Conservation (phyloP, 2,113 vertebrate genomes). For the Brachirus orientalis region DNA sequence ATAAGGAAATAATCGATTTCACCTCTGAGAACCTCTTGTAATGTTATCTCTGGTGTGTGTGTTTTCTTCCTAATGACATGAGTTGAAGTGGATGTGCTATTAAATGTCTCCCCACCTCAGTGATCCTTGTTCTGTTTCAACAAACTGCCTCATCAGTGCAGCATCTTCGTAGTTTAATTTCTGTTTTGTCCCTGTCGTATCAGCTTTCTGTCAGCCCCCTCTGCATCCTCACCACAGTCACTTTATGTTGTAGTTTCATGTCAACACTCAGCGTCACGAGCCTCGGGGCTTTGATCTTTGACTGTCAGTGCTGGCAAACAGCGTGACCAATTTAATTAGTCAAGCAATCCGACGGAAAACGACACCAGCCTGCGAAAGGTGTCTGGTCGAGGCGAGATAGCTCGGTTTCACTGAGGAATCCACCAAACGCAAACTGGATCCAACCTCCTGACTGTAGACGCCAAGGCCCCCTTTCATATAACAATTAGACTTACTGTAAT, state of each 20-base stretch:
- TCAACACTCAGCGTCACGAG: constrained; percentile 29
- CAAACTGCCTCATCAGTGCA: not conserved
- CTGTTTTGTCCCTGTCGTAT: not conserved
- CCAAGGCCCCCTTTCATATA: not conserved
- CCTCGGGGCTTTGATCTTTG: constrained; percentile 31
- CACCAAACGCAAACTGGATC: not conserved
- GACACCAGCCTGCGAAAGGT: not conserved
- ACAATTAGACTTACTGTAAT: constrained; percentile 25
- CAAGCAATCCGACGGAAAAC: constrained; percentile 29
- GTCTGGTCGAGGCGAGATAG: constrained; percentile 22
- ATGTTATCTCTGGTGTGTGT: not conserved
- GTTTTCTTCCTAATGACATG: not conserved
- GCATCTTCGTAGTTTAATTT: constrained; percentile 13
- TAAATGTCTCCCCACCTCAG: too few relatives aligned
- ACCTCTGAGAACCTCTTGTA: too few relatives aligned
- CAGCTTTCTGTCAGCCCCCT: constrained; percentile 5
- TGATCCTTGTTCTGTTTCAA: constrained; percentile 13
- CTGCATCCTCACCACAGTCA: not conserved
- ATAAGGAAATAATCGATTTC: too few relatives aligned
- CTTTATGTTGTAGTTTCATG: constrained; percentile 5
- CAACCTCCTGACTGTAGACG: constrained; percentile 3
- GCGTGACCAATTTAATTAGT: constrained; percentile 33
- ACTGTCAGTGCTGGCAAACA: constrained; percentile 11
- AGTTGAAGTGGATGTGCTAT: too few relatives aligned
- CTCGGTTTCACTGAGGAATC: constrained; percentile 23